Percentiles rank a stretch among this genome's conserved stretches.
These are phyloP conservation scores for Centropyge bicolor DNA, from an alignment of 2,797 vertebrate species.

Conservation along the genomic window DNA sequence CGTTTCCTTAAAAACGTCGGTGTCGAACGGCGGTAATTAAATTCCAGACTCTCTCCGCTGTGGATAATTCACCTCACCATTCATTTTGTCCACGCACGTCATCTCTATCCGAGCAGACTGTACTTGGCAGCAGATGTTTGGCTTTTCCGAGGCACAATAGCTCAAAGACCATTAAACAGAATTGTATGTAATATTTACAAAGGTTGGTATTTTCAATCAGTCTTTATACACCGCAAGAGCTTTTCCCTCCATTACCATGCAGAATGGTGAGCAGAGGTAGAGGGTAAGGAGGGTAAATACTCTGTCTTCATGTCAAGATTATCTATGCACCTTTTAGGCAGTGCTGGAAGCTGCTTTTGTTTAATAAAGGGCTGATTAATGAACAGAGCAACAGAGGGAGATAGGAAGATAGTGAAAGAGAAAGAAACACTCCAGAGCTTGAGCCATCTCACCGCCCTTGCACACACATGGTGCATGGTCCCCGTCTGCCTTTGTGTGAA, in stretches of 20 bases:
- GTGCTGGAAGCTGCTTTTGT: slow-evolving; percentile 75
- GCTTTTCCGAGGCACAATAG: slow-evolving; percentile 59
- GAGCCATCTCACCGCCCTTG: slow-evolving; percentile 26
- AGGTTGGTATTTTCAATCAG: slow-evolving; percentile 66
- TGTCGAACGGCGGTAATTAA: slow-evolving; percentile 75
- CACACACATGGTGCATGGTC: slow-evolving; percentile 30
- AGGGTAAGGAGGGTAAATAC: slow-evolving; percentile 77
- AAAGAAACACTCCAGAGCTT: slow-evolving; percentile 45
- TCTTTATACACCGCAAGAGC: slow-evolving; percentile 53
- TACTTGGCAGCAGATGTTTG: slow-evolving; percentile 60
- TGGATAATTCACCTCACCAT: slow-evolving; percentile 66
- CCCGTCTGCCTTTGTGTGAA: slow-evolving; percentile 57
- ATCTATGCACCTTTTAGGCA: slow-evolving; percentile 79
- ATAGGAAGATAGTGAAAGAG: slow-evolving; percentile 59
- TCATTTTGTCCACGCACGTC: slow-evolving; percentile 47
- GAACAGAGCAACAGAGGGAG: slow-evolving; percentile 61
- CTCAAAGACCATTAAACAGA: slow-evolving; percentile 63
- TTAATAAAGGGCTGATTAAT: slow-evolving; percentile 84
- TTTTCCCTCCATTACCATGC: slow-evolving; percentile 63
- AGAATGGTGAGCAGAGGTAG: slow-evolving; percentile 48
- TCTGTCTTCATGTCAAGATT: slow-evolving; percentile 80
- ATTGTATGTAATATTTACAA: slow-evolving; percentile 66
- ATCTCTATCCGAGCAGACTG: slow-evolving; percentile 48
- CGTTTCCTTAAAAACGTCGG: slow-evolving; percentile 60
- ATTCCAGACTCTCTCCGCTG: slow-evolving; percentile 56